Evolutionary conservation across 2,888 invertebrate genomes (phyloP), one percentile per base, ranked within the genome.

Genomic region (Agonopterix subpropinquella): DNA sequence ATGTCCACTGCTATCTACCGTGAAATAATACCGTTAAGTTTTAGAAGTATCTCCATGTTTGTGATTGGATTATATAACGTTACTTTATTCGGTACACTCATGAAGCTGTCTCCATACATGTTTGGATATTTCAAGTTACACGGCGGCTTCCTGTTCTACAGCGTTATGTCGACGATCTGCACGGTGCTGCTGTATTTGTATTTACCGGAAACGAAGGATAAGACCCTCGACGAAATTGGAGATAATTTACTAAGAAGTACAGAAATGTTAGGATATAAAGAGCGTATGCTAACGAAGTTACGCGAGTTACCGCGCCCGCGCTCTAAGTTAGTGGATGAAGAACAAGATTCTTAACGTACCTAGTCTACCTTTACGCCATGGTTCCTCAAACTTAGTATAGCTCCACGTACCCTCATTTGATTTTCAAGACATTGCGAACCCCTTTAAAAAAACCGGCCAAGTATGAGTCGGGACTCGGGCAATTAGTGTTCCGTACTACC

Each of bases 171-270:
- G 2, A 39, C 54, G 0, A 9, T 61, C 1, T 45, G 41, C 15
- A 47, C 64, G 10, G 9, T 59, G 3, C 5, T 70, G 2, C 45
- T 72, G 35, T 70, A 65, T 36, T 64, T 53, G 47, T 68, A 67
- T 54, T 51, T 75, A 11, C 76, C 75, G 1, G 75, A 74, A 57
- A 75, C 71, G 4, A 77, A 75, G 57, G 65, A 73, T 47, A 73
- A 68, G 46, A 74, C 75, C 1, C 50, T 73, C 8, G 58, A 69
- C 49, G 65, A 76, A 62, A 70, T 74, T 41, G 49, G 60, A 11
- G 62, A 65, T 41, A 37, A 11, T 11, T n/a, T 41, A 7, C 7
- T 41, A 11, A 1, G 13, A 13, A 13, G 13, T 2, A 13, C 13
- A 13, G 13, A 13, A 13, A 13, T 13, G 13, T 13, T 13, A 13